Evolutionary conservation across 2,888 invertebrate species (phyloP), one percentile per base, ranked within the genome.

Genomic region (Spilarctia lutea): DNA sequence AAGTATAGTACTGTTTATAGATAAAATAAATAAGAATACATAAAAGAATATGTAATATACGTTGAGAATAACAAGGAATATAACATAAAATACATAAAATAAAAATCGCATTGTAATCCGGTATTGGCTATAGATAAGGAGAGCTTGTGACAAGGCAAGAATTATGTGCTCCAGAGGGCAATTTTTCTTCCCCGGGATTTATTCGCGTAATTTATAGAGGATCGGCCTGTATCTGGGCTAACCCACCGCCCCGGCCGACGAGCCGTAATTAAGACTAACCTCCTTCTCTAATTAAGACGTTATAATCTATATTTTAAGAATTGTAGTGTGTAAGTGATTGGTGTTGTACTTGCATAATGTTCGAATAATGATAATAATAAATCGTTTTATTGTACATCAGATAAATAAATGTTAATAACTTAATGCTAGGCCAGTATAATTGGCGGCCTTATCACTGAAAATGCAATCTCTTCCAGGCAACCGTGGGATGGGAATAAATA

Each of bases 151-250:
- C 96, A 96, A 96, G 96, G 94, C 95, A 96, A 96, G 96, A 96
- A 96, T 96, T 96, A 96, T 96, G 96, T 96, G 96, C 96, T 96
- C 95, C 92, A 94, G 94, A 96, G 96, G 94, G 95, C 96, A 95
- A 96, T 96, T 96, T 96, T 96, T 96, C 96, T 96, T 96, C 91
- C 92, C 91, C 92, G 91, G 96, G 96, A 96, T 96, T 96, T 96
- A 96, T 96, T 95, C 93, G 89, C 91, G 95, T 96, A 95, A 96
- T 96, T 96, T 96, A 96, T 96, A 93, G 95, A 92, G 95, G 95
- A 95, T 94, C 94, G 92, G 92, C 91, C 92, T 94, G 94, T 95
- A 96, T 95, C 95, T 94, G 94, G 92, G 92, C 94, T 95, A 95
- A 95, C 94, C 94, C 94, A 91, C 80, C 82, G 72, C 88, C 87